These are phyloP conservation scores for Schlechtendalia chinensis DNA, from an alignment of 1,140 invertebrate species.

Conservation along the genomic window DNA sequence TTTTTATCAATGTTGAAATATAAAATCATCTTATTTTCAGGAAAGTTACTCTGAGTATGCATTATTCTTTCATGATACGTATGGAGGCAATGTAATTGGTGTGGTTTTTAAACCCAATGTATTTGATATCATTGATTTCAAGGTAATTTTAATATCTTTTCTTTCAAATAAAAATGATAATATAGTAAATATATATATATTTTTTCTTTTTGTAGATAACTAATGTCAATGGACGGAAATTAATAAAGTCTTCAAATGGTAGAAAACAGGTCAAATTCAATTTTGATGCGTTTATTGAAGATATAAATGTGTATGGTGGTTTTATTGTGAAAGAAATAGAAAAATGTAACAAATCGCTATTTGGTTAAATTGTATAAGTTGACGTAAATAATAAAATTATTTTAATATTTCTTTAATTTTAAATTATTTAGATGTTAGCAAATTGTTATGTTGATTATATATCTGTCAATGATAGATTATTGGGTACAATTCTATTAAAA, in stretches of 20 bases:
- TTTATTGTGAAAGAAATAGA: conserved; percentile 52
- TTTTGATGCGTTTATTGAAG: conserved; percentile 53
- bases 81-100: conserved; percentile 77
- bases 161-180: neutral
- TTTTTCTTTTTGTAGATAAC: conserved; percentile 50
- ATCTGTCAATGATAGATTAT: too few species aligned
- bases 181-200: conserved; percentile 3
- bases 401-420: neutral
- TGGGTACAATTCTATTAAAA: too few species aligned
- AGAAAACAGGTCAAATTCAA: conserved; percentile 50
- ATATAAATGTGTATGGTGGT: conserved; percentile 53
- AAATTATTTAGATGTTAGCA: too few species aligned
- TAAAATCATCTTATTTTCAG: conserved; percentile 57
- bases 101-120: conserved; percentile 77
- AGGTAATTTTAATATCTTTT: conserved; percentile 60
- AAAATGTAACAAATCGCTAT: conserved; percentile 39
- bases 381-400: neutral
- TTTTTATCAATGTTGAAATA: neutral
- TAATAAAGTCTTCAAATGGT: conserved; percentile 34
- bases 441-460: too few species aligned
- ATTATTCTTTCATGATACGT: conserved; percentile 83
- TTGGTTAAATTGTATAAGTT: neutral
- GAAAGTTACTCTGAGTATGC: conserved; percentile 73
- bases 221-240: conserved; percentile 50
- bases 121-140: conserved; percentile 66